Base-by-base conservation (phyloP, 1,140 invertebrate genomes). In the Holcopasites calliopsidis region DNA sequence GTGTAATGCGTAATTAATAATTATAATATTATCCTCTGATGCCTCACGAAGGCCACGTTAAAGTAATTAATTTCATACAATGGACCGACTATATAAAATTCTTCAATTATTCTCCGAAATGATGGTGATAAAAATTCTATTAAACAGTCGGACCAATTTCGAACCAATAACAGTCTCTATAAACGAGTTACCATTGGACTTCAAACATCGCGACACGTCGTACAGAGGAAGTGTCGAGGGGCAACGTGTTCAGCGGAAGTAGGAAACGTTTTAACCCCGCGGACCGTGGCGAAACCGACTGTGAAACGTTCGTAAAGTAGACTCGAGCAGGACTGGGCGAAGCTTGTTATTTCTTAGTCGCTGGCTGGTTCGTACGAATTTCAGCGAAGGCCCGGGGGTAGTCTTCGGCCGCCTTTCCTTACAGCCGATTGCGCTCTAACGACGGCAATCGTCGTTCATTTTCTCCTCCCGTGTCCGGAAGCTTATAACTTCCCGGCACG, bases 401-500 rank as follows among this genome's bases (percentile, higher is more conserved):
- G 58, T 64, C 69, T 64, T 62, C 40, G 60, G 23, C 8, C 44
- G 69, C 7, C 31, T 52, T 62, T 52, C 47, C 28, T 72, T 26
- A 52, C 69, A 11, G 33, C 35, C 58, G 69, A 72, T 72, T 52
- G 35, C 69, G 13, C 13, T 35, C 35, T 72, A 72, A 72, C 58
- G 69, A 72, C 58, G 64, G 31, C 58, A 72, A 72, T 72, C 69
- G 52, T 72, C 47, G 69, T 58, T 72, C 58, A 64, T 72, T 64
- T 64, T 52, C 44, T 13, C 58, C 23, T 49, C 33, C 33, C 33
- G 13, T 52, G 50, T 23, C n/a, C 33, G 69, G 69, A 72, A 64
- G 60, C 69, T 72, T 40, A 31, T 31, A 72, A 52, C 44, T 64
- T 72, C 64, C 44, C 69, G 18, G 26, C 23, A 13, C 35, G 44